A percentile compares a stretch with the other conserved stretches of the same genome.
phyloP scores from a whole-genome alignment of 2,113 vertebrate genomes.

The Rousettus leschenaultii region DNA sequence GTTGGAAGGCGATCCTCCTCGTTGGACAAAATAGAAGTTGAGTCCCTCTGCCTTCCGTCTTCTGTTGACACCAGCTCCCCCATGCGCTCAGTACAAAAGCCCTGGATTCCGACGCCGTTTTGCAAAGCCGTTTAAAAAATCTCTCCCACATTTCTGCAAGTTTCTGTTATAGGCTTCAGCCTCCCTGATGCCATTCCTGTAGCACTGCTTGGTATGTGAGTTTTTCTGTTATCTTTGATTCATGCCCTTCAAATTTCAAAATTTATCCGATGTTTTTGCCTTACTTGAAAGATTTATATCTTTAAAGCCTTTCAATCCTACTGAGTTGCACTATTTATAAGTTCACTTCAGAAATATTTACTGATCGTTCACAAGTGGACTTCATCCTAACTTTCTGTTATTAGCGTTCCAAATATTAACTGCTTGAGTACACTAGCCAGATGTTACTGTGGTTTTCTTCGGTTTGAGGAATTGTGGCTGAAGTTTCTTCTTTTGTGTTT shows the following conservation, averaged over 20 bases:
- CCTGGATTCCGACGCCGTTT: background rate
- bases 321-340: background rate
- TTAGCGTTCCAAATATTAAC: constrained; percentile 1
- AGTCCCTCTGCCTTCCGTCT: background rate
- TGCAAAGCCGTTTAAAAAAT: background rate
- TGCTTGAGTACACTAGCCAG: background rate
- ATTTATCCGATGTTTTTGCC: constrained; percentile 1
- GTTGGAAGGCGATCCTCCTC: background rate
- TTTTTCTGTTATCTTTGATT: constrained; percentile 28
- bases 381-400: constrained; percentile 32
- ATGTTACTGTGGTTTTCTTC: background rate
- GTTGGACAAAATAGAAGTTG: background rate
- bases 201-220: background rate
- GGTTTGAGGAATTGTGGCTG: background rate
- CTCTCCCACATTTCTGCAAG: background rate
- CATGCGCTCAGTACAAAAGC: background rate
- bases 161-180: constrained; percentile 7
- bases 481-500: background rate
- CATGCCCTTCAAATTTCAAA: background rate
- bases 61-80: background rate
- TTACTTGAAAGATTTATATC: constrained; percentile 6
- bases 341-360: constrained; percentile 22
- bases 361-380: background rate
- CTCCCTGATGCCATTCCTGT: background rate
- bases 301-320: background rate